These are phyloP conservation scores for Drosophila sproati DNA, from an alignment of 1,140 invertebrate genomes.

Conservation along the genomic window DNA sequence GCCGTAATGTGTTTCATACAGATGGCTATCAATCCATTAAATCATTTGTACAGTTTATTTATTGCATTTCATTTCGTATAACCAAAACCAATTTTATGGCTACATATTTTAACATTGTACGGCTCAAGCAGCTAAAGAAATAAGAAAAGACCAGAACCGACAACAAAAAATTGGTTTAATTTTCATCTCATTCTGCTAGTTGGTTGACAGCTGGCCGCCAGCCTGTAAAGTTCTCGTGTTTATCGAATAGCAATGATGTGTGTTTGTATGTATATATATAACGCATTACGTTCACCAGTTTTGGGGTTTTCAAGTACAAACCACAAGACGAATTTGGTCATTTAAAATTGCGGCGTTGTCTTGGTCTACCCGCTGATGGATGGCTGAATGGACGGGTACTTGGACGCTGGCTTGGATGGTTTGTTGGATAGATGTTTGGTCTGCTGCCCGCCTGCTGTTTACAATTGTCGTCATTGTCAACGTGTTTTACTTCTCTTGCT, in stretches of 20 bases:
- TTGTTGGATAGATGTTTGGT: conserved; percentile 43
- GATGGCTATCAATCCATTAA: conserved; percentile 47
- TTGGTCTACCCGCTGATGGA: conserved; percentile 42
- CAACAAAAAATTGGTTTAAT: conserved; percentile 55
- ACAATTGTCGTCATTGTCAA: conserved; percentile 81
- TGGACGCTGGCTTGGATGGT: conserved; percentile 25
- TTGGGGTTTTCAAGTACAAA: conserved; percentile 78
- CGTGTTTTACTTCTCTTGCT: conserved; percentile 70
- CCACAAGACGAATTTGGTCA: conserved; percentile 81
- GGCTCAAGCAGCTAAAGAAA: conserved; percentile 13
- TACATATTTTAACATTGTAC: conserved; percentile 73
- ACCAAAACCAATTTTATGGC: conserved; percentile 66
- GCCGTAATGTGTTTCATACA: conserved; percentile 1
- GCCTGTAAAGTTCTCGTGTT: conserved; percentile 39
- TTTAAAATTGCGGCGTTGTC: conserved; percentile 76
- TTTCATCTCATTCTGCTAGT: conserved; percentile 58
- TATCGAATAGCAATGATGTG: conserved; percentile 11
- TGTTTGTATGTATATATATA: conserved; percentile 20
- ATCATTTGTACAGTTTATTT: conserved; percentile 69
- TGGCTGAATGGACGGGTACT: conserved; percentile 44
- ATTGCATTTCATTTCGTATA: conserved; percentile 67
- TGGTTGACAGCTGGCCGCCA: conserved; percentile 64
- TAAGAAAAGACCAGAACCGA: conserved; percentile 15
- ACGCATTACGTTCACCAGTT: conserved; percentile 75
- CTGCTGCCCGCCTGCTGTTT: conserved; percentile 51